Base-by-base conservation (phyloP, 2,797 vertebrate species). In the Cyclopterus lumpus region DNA sequence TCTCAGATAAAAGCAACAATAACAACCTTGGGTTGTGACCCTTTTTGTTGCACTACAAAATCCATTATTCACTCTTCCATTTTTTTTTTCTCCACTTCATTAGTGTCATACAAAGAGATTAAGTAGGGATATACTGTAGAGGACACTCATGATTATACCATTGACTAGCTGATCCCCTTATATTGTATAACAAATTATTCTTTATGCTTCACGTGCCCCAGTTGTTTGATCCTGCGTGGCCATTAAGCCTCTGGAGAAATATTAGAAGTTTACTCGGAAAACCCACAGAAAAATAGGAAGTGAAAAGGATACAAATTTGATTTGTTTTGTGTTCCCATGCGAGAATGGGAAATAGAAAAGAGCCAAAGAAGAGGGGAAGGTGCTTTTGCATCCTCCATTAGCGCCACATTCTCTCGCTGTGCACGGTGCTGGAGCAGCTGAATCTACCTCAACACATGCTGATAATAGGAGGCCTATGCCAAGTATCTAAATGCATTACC, bases 181-280 rank as follows among this genome's bases (percentile, higher is more conserved):
- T 77, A 81, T 80, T 82, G 72, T 71, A 69, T 62, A 66, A 77
- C 58, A 86, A 80, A 89, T 90, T n/a, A 36, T 76, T 68, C 87
- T 71, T 75, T 67, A 69, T 81, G 67, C 65, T 61, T 76, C 42
- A 77, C 67, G 65, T 59, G 82, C 26, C 83, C 68, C 32, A 67
- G 42, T 81, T 86, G 75, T 82, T 80, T 84, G 75, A 81, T 83
- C 80, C 58, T 75, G 80, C 36, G n/a, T 83, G 83, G 75, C 81
- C 69, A 46, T 77, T 63, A 63, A 68, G 60, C 57, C 22, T 67
- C 54, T 59, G 53, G 54, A 73, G 70, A 72, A 48, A 38, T 53
- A 81, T 67, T 63, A 62, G 38, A 76, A 48, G 62, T 74, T 70
- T 54, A 78, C 40, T 40, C 40, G 9, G 54, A 81, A 66, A 75